Percentiles rank a stretch among this genome's conserved stretches.
phyloP scores from a whole-genome alignment of 2,888 invertebrate genomes.

The Ceraclea dissimilis region DNA sequence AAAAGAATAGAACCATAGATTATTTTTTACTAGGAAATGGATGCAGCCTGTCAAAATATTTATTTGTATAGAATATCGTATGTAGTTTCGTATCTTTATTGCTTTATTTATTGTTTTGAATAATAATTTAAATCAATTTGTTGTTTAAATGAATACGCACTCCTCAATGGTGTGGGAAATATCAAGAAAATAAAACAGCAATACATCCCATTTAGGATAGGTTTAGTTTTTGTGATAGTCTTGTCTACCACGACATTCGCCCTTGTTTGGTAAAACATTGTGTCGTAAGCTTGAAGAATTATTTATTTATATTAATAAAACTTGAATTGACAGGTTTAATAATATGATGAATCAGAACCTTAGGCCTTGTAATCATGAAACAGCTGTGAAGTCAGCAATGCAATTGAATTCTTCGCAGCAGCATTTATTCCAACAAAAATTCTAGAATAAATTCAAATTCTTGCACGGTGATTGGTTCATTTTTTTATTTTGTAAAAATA shows the following conservation, averaged over 20 bases:
- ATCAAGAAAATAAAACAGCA: background rate
- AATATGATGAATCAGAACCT: background rate
- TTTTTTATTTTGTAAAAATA: too few species aligned
- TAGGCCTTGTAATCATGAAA: background rate
- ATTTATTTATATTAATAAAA: background rate
- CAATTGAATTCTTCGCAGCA: background rate
- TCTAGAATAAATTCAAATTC: too few species aligned
- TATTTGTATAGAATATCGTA: too few species aligned
- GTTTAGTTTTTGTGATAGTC: background rate
- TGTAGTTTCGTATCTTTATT: too few species aligned
- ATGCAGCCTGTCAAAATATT: too few species aligned
- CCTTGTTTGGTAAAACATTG: background rate
- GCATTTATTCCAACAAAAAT: too few species aligned
- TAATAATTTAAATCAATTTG: too few species aligned
- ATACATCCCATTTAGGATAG: background rate
- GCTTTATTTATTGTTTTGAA: too few species aligned
- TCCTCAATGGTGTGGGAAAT: background rate
- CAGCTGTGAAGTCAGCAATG: background rate
- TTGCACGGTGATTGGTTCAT: too few species aligned
- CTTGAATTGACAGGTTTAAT: background rate
- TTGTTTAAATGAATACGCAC: too few species aligned
- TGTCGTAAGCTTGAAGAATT: background rate
- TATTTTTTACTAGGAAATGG: too few species aligned
- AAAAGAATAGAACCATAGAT: too few species aligned
- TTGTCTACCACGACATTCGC: background rate